phyloP scores from a whole-genome alignment of 2,888 invertebrate species.

The Antitype chi region DNA sequence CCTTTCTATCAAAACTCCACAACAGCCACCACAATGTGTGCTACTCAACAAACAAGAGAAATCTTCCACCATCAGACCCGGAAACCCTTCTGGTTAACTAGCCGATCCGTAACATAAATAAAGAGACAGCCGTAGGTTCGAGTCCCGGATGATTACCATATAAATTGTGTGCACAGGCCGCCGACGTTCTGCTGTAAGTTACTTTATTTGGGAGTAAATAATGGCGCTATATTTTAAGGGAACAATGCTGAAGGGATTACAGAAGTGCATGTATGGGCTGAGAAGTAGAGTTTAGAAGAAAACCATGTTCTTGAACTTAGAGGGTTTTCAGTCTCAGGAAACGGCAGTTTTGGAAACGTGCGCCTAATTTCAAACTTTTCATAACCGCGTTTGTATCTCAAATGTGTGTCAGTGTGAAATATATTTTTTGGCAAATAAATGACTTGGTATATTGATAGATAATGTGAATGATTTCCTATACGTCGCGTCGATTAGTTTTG shows the following conservation, averaged over 20 bases:
- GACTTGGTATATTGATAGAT: neutral
- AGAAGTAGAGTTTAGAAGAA: neutral
- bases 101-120: constrained; percentile 61
- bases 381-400: neutral
- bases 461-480: neutral
- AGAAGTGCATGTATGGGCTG: constrained; percentile 34
- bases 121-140: constrained; percentile 46
- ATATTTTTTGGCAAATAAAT: neutral
- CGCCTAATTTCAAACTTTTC: neutral
- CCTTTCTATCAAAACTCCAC: neutral
- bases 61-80: constrained; percentile 20
- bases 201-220: constrained; percentile 52
- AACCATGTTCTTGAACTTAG: neutral
- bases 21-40: neutral
- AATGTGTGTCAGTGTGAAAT: neutral
- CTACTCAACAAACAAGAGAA: constrained; percentile 35
- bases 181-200: constrained; percentile 26
- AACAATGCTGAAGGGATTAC: constrained; percentile 36
- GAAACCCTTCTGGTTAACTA: constrained; percentile 41
- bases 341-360: neutral
- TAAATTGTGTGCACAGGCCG: constrained; percentile 65
- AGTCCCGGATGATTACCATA: constrained; percentile 68
- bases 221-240: constrained; percentile 46
- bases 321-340: neutral
- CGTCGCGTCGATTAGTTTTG: neutral